Evolutionary conservation across 2,113 vertebrate genomes (phyloP), one percentile per base, ranked within the genome.

Genomic region (Ciconia maguari): DNA sequence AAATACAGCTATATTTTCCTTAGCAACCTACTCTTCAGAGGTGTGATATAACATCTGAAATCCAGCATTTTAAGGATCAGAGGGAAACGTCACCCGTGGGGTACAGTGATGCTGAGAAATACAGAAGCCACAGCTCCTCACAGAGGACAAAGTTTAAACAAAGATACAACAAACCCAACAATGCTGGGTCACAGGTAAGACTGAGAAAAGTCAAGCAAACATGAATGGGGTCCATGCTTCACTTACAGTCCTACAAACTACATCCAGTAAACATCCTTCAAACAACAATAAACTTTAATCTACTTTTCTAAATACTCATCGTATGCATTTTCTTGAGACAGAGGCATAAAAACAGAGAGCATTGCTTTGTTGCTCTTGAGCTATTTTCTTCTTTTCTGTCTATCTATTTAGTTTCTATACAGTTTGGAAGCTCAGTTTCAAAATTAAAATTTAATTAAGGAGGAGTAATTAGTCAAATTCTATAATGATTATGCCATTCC

Each of bases 61-160:
- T 71, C 60, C 6, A 87, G 12, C 77, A 93, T 87, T 96, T 92
- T 93, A 94, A 96, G 80, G 89, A 92, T 94, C 89, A 96, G 89
- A 91, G 74, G 78, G 54, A 95, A 91, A 91, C 91, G 77, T 91
- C 69, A 84, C 57, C 77, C 69, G 49, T 77, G 41, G 89, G 68
- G 76, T 72, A 89, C 49, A 38, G 30, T 44, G 54, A 83, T 72
- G 57, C 62, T 93, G 70, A 93, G 83, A 91, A 93, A 93, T n/a
- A 89, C 64, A 80, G 85, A 84, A 96, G 60, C 66, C 71, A 87
- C 61, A 72, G 81, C 86, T 95, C 60, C 75, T 89, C 77, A 64
- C 19, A 92, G 70, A 95, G 79, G 65, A 11, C 26, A 87, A 87
- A 84, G 83, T 90, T 96, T 85, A 96, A 95, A 87, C 61, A 94